Evolutionary conservation across 2,113 vertebrate species (phyloP).

Genomic region (Chaetorhynchus papuensis): DNA sequence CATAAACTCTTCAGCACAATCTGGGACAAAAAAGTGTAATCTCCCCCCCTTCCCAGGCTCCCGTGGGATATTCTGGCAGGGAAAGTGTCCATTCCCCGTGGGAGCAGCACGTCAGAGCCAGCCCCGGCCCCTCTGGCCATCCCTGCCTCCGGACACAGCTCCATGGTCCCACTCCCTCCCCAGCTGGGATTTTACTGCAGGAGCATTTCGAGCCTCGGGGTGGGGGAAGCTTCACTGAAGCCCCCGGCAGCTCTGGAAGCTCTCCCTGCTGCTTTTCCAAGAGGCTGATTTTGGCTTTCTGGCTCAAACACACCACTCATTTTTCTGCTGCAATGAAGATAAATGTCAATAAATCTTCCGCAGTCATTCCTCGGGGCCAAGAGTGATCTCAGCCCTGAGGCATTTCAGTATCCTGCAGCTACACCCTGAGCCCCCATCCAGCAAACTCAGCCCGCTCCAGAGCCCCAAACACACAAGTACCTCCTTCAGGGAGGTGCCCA

Average conservation of each 20-base stretch:
- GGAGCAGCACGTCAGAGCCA: not conserved
- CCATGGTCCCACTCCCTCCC: not conserved
- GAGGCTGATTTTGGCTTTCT: constrained; percentile 6
- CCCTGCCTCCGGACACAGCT: not conserved
- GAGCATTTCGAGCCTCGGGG: rapidly evolving
- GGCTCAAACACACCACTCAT: not conserved
- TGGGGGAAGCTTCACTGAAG: not conserved
- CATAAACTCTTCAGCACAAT: not conserved
- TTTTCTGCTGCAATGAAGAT: constrained; percentile 28
- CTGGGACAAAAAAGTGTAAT: not conserved
- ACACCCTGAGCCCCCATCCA: not conserved
- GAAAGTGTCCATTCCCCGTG: not conserved
- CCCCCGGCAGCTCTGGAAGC: not conserved
- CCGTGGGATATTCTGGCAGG: rapidly evolving
- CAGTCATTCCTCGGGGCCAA: not conserved
- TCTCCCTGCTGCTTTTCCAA: not conserved
- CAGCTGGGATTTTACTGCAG: not conserved
- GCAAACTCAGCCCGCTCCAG: not conserved
- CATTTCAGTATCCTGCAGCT: not conserved
- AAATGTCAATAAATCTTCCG: constrained; percentile 1
- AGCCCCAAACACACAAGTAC: not conserved
- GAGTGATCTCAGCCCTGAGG: constrained; percentile 45
- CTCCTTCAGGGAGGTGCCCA: not conserved
- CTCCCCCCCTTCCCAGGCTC: not conserved
- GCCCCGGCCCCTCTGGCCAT: not conserved